Evolutionary conservation across 2,888 invertebrate genomes (phyloP).

Genomic region (Drosophila merina): DNA sequence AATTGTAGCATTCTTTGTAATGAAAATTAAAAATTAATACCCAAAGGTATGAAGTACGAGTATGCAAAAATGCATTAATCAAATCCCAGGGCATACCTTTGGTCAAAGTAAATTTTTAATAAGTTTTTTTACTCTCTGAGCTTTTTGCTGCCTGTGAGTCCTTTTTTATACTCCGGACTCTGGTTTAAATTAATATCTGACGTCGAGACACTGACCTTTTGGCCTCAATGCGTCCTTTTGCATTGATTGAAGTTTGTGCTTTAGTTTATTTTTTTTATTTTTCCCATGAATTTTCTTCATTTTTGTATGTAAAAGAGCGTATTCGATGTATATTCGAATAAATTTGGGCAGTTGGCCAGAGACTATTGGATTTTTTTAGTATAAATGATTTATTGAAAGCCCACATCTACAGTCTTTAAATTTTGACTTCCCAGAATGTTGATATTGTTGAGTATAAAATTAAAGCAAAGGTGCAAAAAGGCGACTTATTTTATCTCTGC

Average conservation of each 20-base stretch:
- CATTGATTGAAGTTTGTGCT: slow-evolving; percentile 38
- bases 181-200: slow-evolving; percentile 38
- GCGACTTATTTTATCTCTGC: slow-evolving; percentile 24
- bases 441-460: background rate
- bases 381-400: background rate
- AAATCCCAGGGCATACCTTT: slow-evolving; percentile 28
- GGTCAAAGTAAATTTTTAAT: slow-evolving; percentile 36
- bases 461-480: slow-evolving; percentile 8
- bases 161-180: slow-evolving; percentile 12
- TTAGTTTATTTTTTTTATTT: background rate
- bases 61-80: slow-evolving; percentile 38
- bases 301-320: background rate
- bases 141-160: background rate
- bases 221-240: slow-evolving; percentile 48
- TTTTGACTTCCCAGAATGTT: background rate
- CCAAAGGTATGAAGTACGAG: slow-evolving; percentile 18
- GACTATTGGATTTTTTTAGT: background rate
- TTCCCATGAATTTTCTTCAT: background rate
- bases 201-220: slow-evolving; percentile 57
- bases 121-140: slow-evolving; percentile 24
- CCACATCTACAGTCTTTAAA: background rate
- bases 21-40: slow-evolving; percentile 50
- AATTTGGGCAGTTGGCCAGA: background rate
- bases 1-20: slow-evolving; percentile 25
- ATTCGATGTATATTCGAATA: background rate